phyloP scores from a whole-genome alignment of 2,888 invertebrate species.

The Brachypalpus laphriformis region DNA sequence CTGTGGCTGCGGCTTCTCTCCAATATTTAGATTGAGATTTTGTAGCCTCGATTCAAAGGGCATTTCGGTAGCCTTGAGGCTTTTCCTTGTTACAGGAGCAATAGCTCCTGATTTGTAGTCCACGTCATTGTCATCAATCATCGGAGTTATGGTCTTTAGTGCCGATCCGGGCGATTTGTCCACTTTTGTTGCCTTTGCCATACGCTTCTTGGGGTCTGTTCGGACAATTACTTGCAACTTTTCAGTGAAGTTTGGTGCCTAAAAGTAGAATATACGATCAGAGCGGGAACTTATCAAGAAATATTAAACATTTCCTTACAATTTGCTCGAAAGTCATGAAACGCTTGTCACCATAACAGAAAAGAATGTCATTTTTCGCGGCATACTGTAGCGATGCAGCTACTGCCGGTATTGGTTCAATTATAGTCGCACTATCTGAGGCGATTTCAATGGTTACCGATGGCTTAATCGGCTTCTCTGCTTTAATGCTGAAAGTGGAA shows the following conservation, averaged over 20 bases:
- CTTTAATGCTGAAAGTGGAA: conserved; percentile 77
- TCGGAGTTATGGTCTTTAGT: conserved; percentile 78
- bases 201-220: conserved; percentile 79
- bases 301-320: conserved; percentile 79
- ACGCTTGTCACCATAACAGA: conserved; percentile 85
- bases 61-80: conserved; percentile 78
- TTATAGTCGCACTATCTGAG: conserved; percentile 84
- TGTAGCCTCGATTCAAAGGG: conserved; percentile 93
- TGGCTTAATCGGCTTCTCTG: conserved; percentile 86
- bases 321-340: conserved; percentile 85
- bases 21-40: conserved; percentile 87
- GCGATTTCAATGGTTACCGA: conserved; percentile 86
- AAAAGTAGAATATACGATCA: conserved; percentile 54
- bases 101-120: conserved; percentile 79
- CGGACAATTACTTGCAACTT: conserved; percentile 83
- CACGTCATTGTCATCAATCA: conserved; percentile 77
- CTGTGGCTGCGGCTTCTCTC: conserved; percentile 84
- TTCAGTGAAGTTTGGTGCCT: conserved; percentile 84
- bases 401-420: conserved; percentile 85
- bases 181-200: conserved; percentile 72
- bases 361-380: conserved; percentile 82
- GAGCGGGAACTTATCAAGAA: not conserved
- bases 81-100: conserved; percentile 77
- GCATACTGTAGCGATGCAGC: conserved; percentile 81
- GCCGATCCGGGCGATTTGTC: conserved; percentile 69